phyloP scores from a whole-genome alignment of 2,888 invertebrate genomes.

The Polydrusus cervinus region DNA sequence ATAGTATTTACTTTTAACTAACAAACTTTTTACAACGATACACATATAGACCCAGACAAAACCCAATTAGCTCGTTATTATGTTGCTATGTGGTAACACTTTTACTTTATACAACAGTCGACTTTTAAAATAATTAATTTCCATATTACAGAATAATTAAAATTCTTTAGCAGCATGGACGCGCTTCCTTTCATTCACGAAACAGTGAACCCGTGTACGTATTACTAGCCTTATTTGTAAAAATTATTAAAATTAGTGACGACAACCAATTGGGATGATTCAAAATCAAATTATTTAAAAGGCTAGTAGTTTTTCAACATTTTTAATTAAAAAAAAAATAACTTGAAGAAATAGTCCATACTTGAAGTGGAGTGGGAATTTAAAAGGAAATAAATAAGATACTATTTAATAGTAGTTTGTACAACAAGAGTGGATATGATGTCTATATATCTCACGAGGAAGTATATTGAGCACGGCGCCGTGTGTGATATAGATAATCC shows the following conservation, averaged over 20 bases:
- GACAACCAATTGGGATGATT: not conserved
- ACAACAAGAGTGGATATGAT: no score
- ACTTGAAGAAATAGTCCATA: no score
- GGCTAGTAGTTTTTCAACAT: no score
- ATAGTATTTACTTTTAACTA: no score
- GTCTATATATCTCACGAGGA: no score
- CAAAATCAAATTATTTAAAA: no score
- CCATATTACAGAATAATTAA: conserved; percentile 29
- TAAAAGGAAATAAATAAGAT: no score
- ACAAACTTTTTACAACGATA: not conserved
- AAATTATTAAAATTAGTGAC: conserved; percentile 20
- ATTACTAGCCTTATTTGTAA: conserved; percentile 3
- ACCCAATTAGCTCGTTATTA: conserved; percentile 21
- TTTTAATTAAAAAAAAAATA: no score
- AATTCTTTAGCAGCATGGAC: conserved; percentile 22
- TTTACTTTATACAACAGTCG: conserved; percentile 26
- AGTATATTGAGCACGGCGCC: no score
- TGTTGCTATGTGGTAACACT: conserved; percentile 33
- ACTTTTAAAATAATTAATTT: conserved; percentile 2
- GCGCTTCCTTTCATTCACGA: conserved; percentile 21
- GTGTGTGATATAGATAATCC: no score
- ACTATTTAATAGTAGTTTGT: no score
- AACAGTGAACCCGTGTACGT: conserved; percentile 19
- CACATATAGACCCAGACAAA: not conserved
- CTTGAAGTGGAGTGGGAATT: no score